Conservation (phyloP, 2,797 vertebrate species). For the Simalia tracyae region DNA sequence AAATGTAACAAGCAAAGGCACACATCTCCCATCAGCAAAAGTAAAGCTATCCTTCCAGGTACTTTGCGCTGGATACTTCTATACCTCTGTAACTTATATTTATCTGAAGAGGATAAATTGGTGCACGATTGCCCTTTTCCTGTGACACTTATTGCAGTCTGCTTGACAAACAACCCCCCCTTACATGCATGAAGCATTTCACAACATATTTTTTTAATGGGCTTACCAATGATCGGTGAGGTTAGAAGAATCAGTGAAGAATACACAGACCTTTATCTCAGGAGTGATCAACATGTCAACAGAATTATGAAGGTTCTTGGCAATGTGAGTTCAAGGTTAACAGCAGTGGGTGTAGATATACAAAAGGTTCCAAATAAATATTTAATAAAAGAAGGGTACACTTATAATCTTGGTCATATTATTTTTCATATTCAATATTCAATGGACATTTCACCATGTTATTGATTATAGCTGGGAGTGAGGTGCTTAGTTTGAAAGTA, state of each 20-base stretch:
- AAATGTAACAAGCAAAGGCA: background rate
- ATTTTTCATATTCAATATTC: slow-evolving; percentile 36
- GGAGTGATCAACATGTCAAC: background rate
- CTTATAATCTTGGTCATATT: slow-evolving; percentile 38
- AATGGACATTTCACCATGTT: slow-evolving; percentile 44
- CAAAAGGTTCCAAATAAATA: slow-evolving; percentile 45
- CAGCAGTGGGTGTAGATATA: slow-evolving; percentile 46
- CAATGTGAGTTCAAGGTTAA: slow-evolving; percentile 65
- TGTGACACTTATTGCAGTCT: background rate
- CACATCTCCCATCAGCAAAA: background rate
- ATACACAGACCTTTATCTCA: slow-evolving; percentile 6
- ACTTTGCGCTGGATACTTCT: background rate
- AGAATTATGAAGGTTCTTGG: slow-evolving; percentile 40
- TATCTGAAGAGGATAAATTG: background rate
- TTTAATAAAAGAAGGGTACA: slow-evolving; percentile 53
- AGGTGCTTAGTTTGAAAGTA: slow-evolving; percentile 49
- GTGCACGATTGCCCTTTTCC: background rate
- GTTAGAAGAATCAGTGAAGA: slow-evolving; percentile 20
- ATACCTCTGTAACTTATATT: background rate
- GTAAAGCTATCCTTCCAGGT: background rate
- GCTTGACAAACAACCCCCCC: slow-evolving; percentile 11
- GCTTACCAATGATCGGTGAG: slow-evolving; percentile 6
- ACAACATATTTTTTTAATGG: background rate
- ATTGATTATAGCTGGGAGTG: slow-evolving; percentile 64
- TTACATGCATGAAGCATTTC: slow-evolving; percentile 46